Conservation (phyloP, 2,797 vertebrate species). For the Galagoides demidoff region DNA sequence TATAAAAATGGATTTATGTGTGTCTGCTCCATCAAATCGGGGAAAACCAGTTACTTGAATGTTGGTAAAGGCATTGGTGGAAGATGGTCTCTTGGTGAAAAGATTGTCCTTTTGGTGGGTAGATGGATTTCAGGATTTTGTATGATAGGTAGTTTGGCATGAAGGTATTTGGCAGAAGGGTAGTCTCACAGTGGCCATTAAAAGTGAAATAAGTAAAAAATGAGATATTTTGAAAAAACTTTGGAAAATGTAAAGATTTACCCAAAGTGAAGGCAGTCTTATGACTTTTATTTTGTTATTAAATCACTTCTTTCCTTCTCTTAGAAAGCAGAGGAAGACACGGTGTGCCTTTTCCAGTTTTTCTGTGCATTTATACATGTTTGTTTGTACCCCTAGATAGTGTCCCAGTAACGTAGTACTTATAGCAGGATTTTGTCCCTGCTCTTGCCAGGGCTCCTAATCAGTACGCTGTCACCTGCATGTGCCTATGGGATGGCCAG, state of each 20-base stretch:
- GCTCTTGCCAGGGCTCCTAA: background rate
- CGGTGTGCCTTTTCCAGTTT: background rate
- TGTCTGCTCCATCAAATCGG: background rate
- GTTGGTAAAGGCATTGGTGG: background rate
- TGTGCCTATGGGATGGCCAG: background rate
- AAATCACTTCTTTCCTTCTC: constrained; percentile 5
- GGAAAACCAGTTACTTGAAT: background rate
- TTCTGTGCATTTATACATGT: background rate
- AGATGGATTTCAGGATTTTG: constrained; percentile 20
- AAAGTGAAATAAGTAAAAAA: constrained; percentile 44
- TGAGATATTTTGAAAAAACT: background rate
- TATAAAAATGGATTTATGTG: constrained; percentile 35
- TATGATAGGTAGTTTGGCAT: background rate
- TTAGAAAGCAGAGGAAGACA: constrained; percentile 3
- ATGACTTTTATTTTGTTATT: constrained; percentile 37
- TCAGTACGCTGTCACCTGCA: fast-evolving
- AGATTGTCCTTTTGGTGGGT: background rate
- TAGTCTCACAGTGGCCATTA: background rate
- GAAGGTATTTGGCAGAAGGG: background rate
- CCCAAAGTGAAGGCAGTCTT: background rate
- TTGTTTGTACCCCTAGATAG: background rate
- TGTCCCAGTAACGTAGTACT: background rate
- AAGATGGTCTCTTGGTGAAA: background rate
- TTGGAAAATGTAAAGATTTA: constrained; percentile 27
- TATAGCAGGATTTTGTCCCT: background rate